Evolutionary conservation across 1,140 invertebrate genomes (phyloP).

Genomic region (Camponotus vicinus): DNA sequence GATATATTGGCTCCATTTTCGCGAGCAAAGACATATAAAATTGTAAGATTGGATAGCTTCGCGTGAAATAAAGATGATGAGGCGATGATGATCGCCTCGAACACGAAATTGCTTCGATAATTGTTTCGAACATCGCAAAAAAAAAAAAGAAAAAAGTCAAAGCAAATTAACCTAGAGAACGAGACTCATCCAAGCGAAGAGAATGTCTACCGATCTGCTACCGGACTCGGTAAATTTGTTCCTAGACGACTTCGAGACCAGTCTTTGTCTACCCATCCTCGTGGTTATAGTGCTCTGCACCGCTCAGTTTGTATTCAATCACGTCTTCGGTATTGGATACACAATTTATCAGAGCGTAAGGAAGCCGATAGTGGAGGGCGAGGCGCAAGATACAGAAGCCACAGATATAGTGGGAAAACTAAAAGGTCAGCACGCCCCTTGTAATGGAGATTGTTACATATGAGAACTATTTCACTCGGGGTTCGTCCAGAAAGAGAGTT

Average conservation of each 20-base stretch:
- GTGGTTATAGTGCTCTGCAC: slow-evolving; percentile 76
- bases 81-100: slow-evolving; percentile 28
- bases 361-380: slow-evolving; percentile 3
- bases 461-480: background rate
- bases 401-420: slow-evolving; percentile 47
- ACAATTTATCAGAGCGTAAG: slow-evolving; percentile 65
- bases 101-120: background rate
- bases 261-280: slow-evolving; percentile 76
- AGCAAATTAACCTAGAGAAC: background rate
- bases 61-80: slow-evolving; percentile 2
- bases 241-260: slow-evolving; percentile 76
- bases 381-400: background rate
- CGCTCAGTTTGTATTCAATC: slow-evolving; percentile 74
- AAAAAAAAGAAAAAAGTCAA: background rate
- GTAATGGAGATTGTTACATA: slow-evolving; percentile 3
- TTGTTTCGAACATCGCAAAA: background rate
- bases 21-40: slow-evolving; percentile 22
- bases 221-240: slow-evolving; percentile 74
- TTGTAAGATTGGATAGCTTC: background rate
- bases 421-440: slow-evolving; percentile 44
- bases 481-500: background rate
- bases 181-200: slow-evolving; percentile 20
- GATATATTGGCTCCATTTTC: slow-evolving; percentile 8
- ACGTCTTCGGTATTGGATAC: slow-evolving; percentile 68
- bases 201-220: slow-evolving; percentile 71